Percentiles rank a stretch among this genome's conserved stretches.
Conservation (phyloP, 2,888 invertebrate species). For the Cephalotes varians region DNA sequence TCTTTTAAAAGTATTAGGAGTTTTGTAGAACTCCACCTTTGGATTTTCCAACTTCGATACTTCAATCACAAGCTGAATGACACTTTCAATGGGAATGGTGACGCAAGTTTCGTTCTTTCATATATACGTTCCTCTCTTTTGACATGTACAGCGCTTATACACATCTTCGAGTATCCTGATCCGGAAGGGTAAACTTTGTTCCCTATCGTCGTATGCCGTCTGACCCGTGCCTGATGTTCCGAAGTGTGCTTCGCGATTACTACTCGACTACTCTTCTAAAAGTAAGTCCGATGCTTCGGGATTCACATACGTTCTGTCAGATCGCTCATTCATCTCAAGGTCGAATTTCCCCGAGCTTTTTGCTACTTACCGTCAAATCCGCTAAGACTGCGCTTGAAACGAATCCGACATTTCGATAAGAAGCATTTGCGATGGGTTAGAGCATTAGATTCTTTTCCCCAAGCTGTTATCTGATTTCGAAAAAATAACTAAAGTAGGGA, state of each 20-base stretch:
- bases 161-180: constrained; percentile 59
- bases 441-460: constrained; percentile 58
- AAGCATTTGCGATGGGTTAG: constrained; percentile 63
- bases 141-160: constrained; percentile 44
- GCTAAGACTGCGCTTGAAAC: constrained; percentile 60
- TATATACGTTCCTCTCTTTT: constrained; percentile 43
- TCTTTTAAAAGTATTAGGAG: neutral
- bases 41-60: constrained; percentile 32
- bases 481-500: constrained; percentile 10
- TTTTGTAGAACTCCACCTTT: neutral
- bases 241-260: constrained; percentile 26
- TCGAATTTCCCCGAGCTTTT: constrained; percentile 66
- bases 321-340: constrained; percentile 59
- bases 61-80: constrained; percentile 57
- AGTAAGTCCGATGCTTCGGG: constrained; percentile 64
- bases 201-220: constrained; percentile 60
- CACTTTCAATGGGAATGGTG: constrained; percentile 40
- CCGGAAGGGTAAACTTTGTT: constrained; percentile 71
- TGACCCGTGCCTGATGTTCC: constrained; percentile 60
- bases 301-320: constrained; percentile 60
- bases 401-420: constrained; percentile 64
- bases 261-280: constrained; percentile 59
- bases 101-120: constrained; percentile 54
- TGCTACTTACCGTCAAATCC: constrained; percentile 68
- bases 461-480: constrained; percentile 43